These are phyloP conservation scores for Parthenolecanium corni DNA, from an alignment of 2,888 invertebrate genomes.

Conservation along the genomic window DNA sequence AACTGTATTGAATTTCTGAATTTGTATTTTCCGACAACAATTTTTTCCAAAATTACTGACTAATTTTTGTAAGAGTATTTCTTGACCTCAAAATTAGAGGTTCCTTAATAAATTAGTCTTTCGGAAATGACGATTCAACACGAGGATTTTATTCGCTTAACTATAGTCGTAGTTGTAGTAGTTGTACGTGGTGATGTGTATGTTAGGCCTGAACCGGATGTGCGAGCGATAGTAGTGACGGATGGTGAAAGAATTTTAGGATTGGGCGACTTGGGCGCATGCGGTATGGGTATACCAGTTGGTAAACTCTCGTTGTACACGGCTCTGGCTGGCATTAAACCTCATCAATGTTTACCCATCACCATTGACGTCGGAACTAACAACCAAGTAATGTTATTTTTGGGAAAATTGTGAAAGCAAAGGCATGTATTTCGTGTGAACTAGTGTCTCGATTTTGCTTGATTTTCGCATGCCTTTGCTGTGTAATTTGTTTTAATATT, in stretches of 20 bases:
- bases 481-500: too few species aligned
- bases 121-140: constrained; percentile 10
- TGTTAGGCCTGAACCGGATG: constrained; percentile 68
- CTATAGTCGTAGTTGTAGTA: constrained; percentile 10
- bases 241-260: constrained; percentile 96
- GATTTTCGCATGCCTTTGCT: too few species aligned
- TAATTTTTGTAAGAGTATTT: too few species aligned
- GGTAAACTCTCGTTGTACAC: constrained; percentile 94
- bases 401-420: not conserved
- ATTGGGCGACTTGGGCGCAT: constrained; percentile 89
- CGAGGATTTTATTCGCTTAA: not conserved
- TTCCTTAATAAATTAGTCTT: too few species aligned
- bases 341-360: constrained; percentile 87
- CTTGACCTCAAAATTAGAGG: not conserved
- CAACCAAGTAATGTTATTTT: constrained; percentile 51
- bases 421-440: too few species aligned
- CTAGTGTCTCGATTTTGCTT: too few species aligned
- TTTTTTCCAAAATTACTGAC: not conserved
- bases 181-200: constrained; percentile 27
- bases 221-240: constrained; percentile 81
- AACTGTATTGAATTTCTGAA: not conserved
- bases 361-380: constrained; percentile 91
- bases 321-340: constrained; percentile 91
- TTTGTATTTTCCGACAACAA: not conserved
- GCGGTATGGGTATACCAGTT: constrained; percentile 97